Evolutionary conservation across 64 coral and sea anemone species (phyloP).

Genomic region (Stichodactyla helianthus): DNA sequence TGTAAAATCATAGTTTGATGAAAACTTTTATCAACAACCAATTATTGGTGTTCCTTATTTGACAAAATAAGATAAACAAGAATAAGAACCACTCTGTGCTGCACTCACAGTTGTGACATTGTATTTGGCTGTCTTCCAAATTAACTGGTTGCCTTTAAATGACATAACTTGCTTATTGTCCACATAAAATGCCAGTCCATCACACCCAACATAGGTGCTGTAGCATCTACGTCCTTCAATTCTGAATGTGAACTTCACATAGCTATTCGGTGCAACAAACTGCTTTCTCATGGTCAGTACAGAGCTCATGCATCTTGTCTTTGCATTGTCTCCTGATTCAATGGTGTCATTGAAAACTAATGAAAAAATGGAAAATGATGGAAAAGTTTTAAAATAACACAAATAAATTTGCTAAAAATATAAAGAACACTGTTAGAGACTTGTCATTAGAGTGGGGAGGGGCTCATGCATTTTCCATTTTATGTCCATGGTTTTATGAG

Average conservation of each 20-base stretch:
- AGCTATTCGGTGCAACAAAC: slow-evolving; percentile 23
- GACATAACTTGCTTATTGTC: slow-evolving; percentile 15
- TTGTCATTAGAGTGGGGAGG: too few species aligned
- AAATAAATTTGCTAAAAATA: background rate
- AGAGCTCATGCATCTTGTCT: slow-evolving; percentile 41
- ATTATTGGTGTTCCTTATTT: too few species aligned
- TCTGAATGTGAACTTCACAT: slow-evolving; percentile 30
- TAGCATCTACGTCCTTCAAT: slow-evolving; percentile 42
- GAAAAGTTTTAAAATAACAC: background rate
- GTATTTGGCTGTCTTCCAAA: slow-evolving; percentile 15
- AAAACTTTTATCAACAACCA: too few species aligned
- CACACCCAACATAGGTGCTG: slow-evolving; percentile 21
- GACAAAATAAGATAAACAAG: too few species aligned
- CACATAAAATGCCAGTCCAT: slow-evolving; percentile 47
- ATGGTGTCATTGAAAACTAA: slow-evolving; percentile 35
- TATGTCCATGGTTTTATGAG: too few species aligned
- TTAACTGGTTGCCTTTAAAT: slow-evolving; percentile 33
- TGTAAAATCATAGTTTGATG: too few species aligned
- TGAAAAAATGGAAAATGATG: background rate
- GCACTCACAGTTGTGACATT: slow-evolving; percentile 18
- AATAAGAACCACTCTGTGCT: background rate
- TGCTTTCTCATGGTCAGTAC: slow-evolving; percentile 28
- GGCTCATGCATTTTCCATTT: too few species aligned
- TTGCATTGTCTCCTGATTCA: slow-evolving; percentile 44
- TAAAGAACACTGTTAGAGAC: too few species aligned